These are phyloP conservation scores for Gymnothorax reevesii DNA, from an alignment of 2,797 vertebrate genomes.

Conservation along the genomic window DNA sequence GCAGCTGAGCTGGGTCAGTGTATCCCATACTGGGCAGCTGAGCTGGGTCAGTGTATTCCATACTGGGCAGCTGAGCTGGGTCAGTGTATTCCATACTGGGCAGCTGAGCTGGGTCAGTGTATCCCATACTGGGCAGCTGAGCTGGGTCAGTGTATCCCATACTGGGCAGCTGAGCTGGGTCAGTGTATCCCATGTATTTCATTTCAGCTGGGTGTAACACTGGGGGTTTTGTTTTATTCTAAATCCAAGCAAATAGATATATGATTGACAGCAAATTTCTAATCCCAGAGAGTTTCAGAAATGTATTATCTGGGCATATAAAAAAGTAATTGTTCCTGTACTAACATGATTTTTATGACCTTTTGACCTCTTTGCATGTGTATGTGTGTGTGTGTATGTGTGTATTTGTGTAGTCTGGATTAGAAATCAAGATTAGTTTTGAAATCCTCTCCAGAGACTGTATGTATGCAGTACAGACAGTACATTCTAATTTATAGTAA, in stretches of 20 bases:
- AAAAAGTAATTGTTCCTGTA: neutral
- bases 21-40: no score
- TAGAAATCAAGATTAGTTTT: neutral
- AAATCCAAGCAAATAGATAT: neutral
- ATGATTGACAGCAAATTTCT: neutral
- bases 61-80: no score
- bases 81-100: no score
- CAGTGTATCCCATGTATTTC: conserved; percentile 30
- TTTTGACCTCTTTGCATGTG: neutral
- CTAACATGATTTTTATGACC: neutral
- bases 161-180: no score
- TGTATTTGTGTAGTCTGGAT: neutral
- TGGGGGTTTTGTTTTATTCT: neutral
- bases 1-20: no score
- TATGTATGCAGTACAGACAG: neutral
- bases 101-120: no score
- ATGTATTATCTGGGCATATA: conserved; percentile 4
- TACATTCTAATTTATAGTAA: no score
- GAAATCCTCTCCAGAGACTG: neutral
- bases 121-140: no score
- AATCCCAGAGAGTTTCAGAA: neutral
- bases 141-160: no score
- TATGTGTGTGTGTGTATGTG: neutral
- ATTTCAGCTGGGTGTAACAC: neutral
- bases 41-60: no score